These are phyloP conservation scores for Vultur gryphus DNA, from an alignment of 2,797 vertebrate genomes.

Conservation along the genomic window DNA sequence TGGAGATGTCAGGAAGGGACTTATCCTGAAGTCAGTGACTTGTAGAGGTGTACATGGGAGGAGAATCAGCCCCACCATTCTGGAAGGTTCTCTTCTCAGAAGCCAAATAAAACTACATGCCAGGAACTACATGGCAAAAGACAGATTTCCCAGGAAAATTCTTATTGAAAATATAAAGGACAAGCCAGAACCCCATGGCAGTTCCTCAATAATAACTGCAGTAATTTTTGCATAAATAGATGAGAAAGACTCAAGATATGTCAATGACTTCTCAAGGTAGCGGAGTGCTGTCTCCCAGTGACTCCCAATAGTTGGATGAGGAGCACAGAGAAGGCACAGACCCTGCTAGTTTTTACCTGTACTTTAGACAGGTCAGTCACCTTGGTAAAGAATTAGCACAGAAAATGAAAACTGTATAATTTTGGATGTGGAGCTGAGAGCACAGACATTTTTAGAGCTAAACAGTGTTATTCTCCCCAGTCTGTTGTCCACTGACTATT, in stretches of 20 bases:
- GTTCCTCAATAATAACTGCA: background rate
- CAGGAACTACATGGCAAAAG: background rate
- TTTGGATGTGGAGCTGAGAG: background rate
- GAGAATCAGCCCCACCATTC: background rate
- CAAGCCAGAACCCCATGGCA: background rate
- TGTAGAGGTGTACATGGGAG: background rate
- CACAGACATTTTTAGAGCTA: background rate
- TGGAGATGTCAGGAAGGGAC: conserved; percentile 1
- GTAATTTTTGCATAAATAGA: background rate
- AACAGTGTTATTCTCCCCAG: background rate
- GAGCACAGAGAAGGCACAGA: background rate
- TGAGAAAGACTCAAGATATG: background rate
- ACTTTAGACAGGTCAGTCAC: background rate
- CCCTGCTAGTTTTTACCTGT: background rate
- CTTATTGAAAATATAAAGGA: background rate
- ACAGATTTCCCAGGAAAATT: background rate
- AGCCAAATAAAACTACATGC: background rate
- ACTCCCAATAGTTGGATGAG: background rate
- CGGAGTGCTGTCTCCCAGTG: background rate
- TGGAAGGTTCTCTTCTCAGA: background rate
- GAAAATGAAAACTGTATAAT: background rate
- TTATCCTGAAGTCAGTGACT: background rate
- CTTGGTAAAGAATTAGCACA: background rate
- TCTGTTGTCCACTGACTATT: background rate
- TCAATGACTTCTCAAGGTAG: background rate